Evolutionary conservation across 2,113 vertebrate species (phyloP), one percentile per base, ranked within the genome.

Genomic region (Pterophyllum scalare): DNA sequence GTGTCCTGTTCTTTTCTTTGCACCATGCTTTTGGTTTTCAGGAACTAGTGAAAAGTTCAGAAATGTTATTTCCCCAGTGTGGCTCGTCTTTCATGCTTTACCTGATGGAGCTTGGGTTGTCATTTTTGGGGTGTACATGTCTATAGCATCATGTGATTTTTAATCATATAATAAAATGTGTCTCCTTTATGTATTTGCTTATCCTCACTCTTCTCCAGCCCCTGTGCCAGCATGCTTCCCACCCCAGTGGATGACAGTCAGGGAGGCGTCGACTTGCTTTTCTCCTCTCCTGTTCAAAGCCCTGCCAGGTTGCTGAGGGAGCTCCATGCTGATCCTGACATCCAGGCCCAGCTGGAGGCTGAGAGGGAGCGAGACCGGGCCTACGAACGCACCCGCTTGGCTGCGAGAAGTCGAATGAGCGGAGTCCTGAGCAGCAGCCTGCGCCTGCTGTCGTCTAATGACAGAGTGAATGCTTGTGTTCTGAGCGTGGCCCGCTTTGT

Each of bases 221-320:
- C 98, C n/a, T 98, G 97, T 80, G 95, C 96, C 90, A 99, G 98
- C 87, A 95, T 99, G 95, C 93, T 99, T 54, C 98, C 98, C 74
- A 98, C 98, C 3, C 98, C 98, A 0, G 93, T 98, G 87, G 97
- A 98, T 10, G 97, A 97, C 49, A 92, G 95, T 58, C 94, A 95
- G 74, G 96, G 97, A 75, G 97, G 97, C 15, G 96, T 98, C 4
- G 97, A 99, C 84, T 93, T 97, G 92, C 96, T 99, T 65, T 99
- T 99, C 95, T 97, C 97, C 88, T 97, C 96, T 78, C 95, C 96
- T 2, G 95, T 96, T 11, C 97, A 99, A 91, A 97, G 96, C 83
- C 96, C 96, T 0, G 96, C 96, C 33, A 96, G 96, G 90, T 92
- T 94, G 81, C 96, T 98, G 54, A 92, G 96, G 87, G 97, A 97